Evolutionary conservation across 1,140 invertebrate genomes (phyloP).

Genomic region (Metopolophium dirhodum): DNA sequence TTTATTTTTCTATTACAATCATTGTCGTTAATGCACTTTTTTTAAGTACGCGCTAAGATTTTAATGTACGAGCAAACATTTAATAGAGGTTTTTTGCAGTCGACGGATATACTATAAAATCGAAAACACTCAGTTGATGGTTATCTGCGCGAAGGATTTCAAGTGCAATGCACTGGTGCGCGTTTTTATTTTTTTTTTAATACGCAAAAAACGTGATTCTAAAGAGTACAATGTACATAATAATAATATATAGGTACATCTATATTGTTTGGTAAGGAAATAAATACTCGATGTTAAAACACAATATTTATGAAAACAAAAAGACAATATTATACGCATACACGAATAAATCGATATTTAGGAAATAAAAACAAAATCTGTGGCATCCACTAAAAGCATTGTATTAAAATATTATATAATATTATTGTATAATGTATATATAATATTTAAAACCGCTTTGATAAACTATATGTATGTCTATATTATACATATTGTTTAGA

Average conservation of each 20-base stretch:
- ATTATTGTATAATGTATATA: neutral
- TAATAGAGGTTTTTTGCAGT: neutral
- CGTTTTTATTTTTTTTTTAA: neutral
- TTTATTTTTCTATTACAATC: neutral
- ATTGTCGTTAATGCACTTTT: neutral
- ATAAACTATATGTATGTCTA: neutral
- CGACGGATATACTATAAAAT: neutral
- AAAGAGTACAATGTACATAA: neutral
- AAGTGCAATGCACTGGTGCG: neutral
- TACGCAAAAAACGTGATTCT: neutral
- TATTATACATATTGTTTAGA: too few relatives aligned
- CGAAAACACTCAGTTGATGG: neutral
- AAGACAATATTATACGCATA: neutral
- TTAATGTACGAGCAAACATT: neutral
- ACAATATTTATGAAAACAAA: neutral
- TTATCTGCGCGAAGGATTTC: neutral
- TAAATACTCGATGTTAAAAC: neutral
- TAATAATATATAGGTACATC: neutral
- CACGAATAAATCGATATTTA: neutral
- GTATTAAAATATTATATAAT: neutral
- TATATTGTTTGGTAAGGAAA: neutral
- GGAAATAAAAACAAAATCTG: neutral
- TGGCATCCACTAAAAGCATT: neutral
- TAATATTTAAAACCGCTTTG: neutral
- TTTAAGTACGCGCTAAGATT: neutral